A percentile compares a stretch with the other conserved stretches of the same genome.
phyloP scores from a whole-genome alignment of 2,888 invertebrate species.

The Acanthopleura granulata region DNA sequence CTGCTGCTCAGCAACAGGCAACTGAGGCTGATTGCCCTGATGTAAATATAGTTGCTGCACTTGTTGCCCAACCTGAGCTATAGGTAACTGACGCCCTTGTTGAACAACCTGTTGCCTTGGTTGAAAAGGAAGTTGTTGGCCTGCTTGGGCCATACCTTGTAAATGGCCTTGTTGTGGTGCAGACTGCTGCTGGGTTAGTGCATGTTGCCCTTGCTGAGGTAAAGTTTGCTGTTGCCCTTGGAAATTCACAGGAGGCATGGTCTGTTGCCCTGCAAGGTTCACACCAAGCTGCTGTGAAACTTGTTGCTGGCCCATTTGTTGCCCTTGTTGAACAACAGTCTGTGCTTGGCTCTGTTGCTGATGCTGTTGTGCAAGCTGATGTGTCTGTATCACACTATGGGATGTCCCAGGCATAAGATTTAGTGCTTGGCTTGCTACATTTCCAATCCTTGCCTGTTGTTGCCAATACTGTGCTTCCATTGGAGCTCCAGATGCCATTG shows the following conservation, averaged over 20 bases:
- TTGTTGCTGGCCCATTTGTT: conserved; percentile 26
- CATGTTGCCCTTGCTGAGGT: too few species aligned
- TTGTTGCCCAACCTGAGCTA: conserved; percentile 1
- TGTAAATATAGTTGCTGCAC: conserved; percentile 12
- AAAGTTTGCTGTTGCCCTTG: conserved; percentile 25
- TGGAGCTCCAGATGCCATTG: conserved; percentile 8
- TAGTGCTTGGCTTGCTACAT: too few species aligned
- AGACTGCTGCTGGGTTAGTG: not conserved
- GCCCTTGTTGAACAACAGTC: not conserved
- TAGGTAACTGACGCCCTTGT: conserved; percentile 15
- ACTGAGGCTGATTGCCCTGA: not conserved
- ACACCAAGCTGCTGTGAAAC: not conserved
- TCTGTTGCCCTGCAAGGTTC: not conserved
- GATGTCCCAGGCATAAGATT: conserved; percentile 17
- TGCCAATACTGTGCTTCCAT: conserved; percentile 28
- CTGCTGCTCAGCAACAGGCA: not conserved
- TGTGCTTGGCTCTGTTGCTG: not conserved
- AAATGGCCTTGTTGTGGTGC: conserved; percentile 23
- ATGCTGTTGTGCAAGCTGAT: not conserved
- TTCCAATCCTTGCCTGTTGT: conserved; percentile 20
- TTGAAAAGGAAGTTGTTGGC: conserved; percentile 1
- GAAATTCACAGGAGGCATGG: conserved; percentile 15
- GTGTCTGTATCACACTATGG: not conserved
- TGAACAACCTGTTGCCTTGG: conserved; percentile 23
- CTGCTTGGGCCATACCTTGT: conserved; percentile 11